phyloP scores from a whole-genome alignment of 2,113 vertebrate species.

The Colius striatus region DNA sequence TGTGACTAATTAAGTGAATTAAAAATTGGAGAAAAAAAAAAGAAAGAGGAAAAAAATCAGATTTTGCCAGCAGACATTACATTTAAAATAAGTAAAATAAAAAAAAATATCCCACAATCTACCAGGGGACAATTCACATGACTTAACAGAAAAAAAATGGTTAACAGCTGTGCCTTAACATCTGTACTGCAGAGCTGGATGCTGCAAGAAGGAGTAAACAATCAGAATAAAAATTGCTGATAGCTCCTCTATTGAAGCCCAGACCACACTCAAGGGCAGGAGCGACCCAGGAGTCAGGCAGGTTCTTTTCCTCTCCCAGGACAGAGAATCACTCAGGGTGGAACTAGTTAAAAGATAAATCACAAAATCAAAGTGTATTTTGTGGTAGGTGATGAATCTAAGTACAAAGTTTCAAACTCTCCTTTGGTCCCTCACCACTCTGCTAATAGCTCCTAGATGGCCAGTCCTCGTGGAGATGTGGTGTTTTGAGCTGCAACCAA shows the following conservation, averaged over 20 bases:
- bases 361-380: not conserved
- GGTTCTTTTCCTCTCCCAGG: not conserved
- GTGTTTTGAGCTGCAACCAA: not conserved
- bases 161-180: constrained; percentile 71
- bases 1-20: constrained; percentile 62
- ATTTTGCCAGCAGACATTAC: constrained; percentile 61
- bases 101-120: not conserved
- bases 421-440: not conserved
- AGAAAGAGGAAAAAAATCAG: not conserved
- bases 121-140: constrained; percentile 58
- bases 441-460: not conserved
- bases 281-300: rapidly evolving
- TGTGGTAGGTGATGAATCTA: not conserved
- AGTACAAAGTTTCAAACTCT: not conserved
- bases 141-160: constrained; percentile 27
- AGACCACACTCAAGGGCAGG: rapidly evolving
- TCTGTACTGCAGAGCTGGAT: not conserved
- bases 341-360: not conserved
- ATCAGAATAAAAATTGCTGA: not conserved
- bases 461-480: not conserved
- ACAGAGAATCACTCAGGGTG: not conserved
- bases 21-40: not conserved
- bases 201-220: not conserved
- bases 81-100: not conserved
- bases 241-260: not conserved